Evolutionary conservation across 2,888 invertebrate species (phyloP).

Genomic region (Volucella inflata): DNA sequence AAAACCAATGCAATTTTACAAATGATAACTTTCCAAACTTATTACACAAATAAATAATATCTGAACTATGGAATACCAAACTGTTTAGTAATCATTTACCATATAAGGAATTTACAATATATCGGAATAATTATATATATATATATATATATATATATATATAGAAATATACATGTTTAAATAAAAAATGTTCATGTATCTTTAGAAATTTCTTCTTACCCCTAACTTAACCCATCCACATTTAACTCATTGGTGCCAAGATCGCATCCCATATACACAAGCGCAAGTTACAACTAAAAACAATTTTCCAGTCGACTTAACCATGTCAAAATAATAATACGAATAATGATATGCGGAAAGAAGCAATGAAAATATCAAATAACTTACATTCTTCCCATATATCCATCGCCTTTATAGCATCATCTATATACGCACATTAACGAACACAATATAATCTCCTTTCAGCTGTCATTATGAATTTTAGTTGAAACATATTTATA

Average conservation of each 20-base stretch:
- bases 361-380: constrained; percentile 68
- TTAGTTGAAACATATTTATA: constrained; percentile 67
- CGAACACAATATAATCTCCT: constrained; percentile 52
- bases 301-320: constrained; percentile 71
- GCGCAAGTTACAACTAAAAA: constrained; percentile 59
- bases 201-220: too few relatives aligned
- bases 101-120: too few relatives aligned
- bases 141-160: too few relatives aligned
- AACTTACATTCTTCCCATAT: constrained; percentile 32
- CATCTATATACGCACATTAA: constrained; percentile 18
- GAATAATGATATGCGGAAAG: constrained; percentile 67
- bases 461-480: constrained; percentile 64
- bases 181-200: too few relatives aligned
- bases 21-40: too few relatives aligned
- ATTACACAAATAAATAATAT: too few relatives aligned
- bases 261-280: constrained; percentile 25
- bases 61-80: too few relatives aligned
- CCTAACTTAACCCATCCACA: too few relatives aligned
- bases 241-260: neutral
- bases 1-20: too few relatives aligned
- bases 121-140: too few relatives aligned
- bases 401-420: constrained; percentile 1
- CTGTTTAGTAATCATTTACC: too few relatives aligned
- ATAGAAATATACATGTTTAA: too few relatives aligned
- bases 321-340: constrained; percentile 67